These are phyloP conservation scores for Rhincodon typus DNA, from an alignment of 2,797 vertebrate species.

Conservation along the genomic window DNA sequence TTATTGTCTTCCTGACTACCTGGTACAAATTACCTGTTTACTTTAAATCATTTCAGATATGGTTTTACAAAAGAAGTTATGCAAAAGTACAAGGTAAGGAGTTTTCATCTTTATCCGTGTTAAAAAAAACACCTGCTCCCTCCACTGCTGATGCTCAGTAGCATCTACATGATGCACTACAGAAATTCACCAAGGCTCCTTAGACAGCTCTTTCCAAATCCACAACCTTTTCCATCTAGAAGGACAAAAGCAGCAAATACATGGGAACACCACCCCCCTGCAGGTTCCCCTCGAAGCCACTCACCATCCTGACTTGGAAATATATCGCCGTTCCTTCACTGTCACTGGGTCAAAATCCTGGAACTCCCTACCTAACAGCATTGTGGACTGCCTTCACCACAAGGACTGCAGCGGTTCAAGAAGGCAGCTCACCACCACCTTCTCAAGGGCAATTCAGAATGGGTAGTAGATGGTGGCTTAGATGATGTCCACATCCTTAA, in stretches of 20 bases:
- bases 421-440: not conserved
- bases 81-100: conserved; percentile 83
- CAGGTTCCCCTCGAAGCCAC: not conserved
- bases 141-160: not conserved
- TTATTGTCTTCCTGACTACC: not conserved
- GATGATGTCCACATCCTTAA: not conserved
- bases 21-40: not conserved
- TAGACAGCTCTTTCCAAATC: not conserved
- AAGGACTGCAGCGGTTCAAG: not conserved
- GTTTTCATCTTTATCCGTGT: not conserved
- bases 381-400: not conserved
- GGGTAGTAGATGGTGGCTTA: not conserved
- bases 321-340: not conserved
- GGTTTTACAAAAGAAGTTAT: conserved; percentile 93
- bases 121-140: not conserved
- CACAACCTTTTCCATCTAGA: no score
- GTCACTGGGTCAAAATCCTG: not conserved
- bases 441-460: not conserved
- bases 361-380: not conserved
- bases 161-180: not conserved
- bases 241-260: not conserved
- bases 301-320: not conserved
- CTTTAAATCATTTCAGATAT: conserved; percentile 67
- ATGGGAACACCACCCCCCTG: not conserved
- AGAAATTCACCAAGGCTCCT: not conserved